These are phyloP conservation scores for Murina feae DNA, from an alignment of 2,113 vertebrate species.

Conservation along the genomic window DNA sequence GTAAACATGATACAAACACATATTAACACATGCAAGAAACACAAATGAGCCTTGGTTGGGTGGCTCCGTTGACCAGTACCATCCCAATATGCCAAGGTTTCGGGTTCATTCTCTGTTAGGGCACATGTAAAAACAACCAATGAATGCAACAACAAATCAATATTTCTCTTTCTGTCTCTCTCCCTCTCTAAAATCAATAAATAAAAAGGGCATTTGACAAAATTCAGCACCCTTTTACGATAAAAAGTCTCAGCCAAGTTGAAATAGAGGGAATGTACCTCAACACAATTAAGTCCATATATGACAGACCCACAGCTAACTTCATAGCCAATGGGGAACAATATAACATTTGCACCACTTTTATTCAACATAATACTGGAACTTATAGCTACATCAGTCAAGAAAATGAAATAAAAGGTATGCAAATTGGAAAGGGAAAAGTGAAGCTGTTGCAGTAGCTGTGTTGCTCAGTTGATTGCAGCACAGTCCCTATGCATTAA, in stretches of 20 bases:
- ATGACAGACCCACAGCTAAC: neutral
- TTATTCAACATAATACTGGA: neutral
- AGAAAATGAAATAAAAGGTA: neutral
- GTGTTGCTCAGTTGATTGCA: too few relatives aligned
- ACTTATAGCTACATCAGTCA: neutral
- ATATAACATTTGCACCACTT: neutral
- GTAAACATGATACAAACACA: neutral
- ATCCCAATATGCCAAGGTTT: too few relatives aligned
- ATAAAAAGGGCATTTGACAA: neutral
- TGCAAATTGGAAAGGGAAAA: neutral
- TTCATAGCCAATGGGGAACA: neutral
- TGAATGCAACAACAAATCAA: neutral
- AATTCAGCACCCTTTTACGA: neutral
- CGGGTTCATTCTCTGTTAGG: too few relatives aligned
- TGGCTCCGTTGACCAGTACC: too few relatives aligned
- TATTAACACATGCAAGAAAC: neutral
- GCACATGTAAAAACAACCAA: neutral
- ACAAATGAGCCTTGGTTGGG: too few relatives aligned
- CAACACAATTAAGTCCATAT: neutral
- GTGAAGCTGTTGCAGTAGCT: neutral
- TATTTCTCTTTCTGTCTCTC: too few relatives aligned
- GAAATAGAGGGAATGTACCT: neutral
- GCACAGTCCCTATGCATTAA: too few relatives aligned
- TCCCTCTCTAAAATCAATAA: too few relatives aligned
- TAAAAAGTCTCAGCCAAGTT: neutral